A percentile compares a stretch with the other conserved stretches of the same genome.
phyloP scores from a whole-genome alignment of 2,797 vertebrate species.

The Discoglossus pictus region DNA sequence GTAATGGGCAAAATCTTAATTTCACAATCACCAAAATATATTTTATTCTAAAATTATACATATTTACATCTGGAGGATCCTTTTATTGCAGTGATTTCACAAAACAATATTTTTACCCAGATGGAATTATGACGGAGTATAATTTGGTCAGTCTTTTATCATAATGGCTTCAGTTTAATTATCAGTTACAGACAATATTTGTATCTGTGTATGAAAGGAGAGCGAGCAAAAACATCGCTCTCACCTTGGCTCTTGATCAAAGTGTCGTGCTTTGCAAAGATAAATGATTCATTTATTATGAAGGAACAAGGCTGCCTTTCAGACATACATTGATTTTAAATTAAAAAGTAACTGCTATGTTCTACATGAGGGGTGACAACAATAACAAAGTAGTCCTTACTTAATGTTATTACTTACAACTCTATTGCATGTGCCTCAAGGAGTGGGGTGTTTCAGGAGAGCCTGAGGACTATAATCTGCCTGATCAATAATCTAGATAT shows the following conservation, averaged over 20 bases:
- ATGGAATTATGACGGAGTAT: too few relatives aligned
- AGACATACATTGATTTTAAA: constrained; percentile 73
- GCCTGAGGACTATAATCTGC: constrained; percentile 60
- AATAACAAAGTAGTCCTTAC: constrained; percentile 68
- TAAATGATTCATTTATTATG: constrained; percentile 66
- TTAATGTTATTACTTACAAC: constrained; percentile 65
- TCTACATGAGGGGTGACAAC: constrained; percentile 72
- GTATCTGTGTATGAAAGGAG: background rate
- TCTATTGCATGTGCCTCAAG: constrained; percentile 52
- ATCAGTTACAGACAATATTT: constrained; percentile 8
- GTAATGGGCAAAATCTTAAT: too few relatives aligned
- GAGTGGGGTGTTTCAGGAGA: constrained; percentile 42
- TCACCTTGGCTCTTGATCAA: constrained; percentile 62
- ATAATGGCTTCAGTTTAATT: background rate
- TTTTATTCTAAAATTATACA: too few relatives aligned
- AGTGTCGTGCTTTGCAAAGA: constrained; percentile 62
- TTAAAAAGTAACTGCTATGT: constrained; percentile 73
- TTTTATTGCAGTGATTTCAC: too few relatives aligned
- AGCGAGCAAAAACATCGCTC: constrained; percentile 42
- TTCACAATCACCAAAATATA: too few relatives aligned
- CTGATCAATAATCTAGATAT: constrained; percentile 71
- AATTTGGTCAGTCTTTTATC: background rate
- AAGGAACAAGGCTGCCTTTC: constrained; percentile 66
- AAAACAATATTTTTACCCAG: too few relatives aligned
- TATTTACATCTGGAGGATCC: too few relatives aligned